A percentile compares a stretch with the other conserved stretches of the same genome.
Evolutionary conservation across 1,140 invertebrate genomes (phyloP).

Genomic region (Laodelphax striatellus): DNA sequence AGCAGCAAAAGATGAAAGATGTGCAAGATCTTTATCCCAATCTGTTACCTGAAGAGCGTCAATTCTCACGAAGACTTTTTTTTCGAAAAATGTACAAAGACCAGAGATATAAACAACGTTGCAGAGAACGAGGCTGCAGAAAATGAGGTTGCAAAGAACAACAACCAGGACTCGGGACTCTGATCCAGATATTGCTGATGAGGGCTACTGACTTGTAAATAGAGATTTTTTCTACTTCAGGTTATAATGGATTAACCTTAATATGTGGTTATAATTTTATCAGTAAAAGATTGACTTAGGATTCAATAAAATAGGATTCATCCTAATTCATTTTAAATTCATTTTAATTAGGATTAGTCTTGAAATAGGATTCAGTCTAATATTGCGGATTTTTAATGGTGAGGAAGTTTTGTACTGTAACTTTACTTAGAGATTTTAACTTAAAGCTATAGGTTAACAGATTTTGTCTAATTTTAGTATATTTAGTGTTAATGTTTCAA

Average conservation of each 20-base stretch:
- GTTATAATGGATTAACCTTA: not conserved
- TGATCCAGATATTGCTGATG: slow-evolving; percentile 10
- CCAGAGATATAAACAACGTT: not conserved
- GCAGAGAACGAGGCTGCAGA: not conserved
- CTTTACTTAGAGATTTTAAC: too few species aligned
- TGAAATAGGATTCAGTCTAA: too few species aligned
- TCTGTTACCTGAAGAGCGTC: not conserved
- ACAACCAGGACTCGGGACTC: slow-evolving; percentile 4
- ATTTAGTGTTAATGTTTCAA: not conserved
- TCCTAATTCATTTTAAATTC: too few species aligned
- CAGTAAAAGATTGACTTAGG: too few species aligned
- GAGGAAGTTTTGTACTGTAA: too few species aligned
- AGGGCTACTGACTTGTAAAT: not conserved
- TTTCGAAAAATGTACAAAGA: not conserved
- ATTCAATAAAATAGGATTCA: too few species aligned
- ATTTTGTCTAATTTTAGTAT: not conserved
- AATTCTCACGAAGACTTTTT: slow-evolving; percentile 7
- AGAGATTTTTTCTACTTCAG: not conserved
- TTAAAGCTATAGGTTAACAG: not conserved
- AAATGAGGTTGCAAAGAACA: not conserved
- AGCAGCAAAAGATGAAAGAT: slow-evolving; percentile 5
- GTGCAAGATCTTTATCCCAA: not conserved
- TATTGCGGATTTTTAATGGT: too few species aligned
- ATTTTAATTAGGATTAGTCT: too few species aligned
- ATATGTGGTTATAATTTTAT: not conserved